phyloP scores from a whole-genome alignment of 2,888 invertebrate species.

The Molorchus minor region DNA sequence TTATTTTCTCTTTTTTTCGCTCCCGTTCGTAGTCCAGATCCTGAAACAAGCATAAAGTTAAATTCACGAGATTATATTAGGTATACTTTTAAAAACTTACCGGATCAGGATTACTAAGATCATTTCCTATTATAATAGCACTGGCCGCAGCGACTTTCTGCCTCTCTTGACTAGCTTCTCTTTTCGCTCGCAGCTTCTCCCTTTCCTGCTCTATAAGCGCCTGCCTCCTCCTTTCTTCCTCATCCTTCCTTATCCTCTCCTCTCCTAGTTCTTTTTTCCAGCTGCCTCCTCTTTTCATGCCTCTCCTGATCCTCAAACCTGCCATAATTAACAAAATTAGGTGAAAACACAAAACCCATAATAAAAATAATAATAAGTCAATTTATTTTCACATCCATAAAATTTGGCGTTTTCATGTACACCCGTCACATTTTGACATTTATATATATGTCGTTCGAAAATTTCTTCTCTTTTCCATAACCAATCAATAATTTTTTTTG shows the following conservation, averaged over 20 bases:
- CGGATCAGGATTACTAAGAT: conserved; percentile 73
- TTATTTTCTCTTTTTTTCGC: conserved; percentile 89
- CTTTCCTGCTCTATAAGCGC: conserved; percentile 59
- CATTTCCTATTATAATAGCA: conserved; percentile 71
- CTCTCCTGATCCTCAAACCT: conserved; percentile 47
- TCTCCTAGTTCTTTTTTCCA: conserved; percentile 65
- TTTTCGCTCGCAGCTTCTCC: conserved; percentile 59
- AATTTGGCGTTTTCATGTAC: no score
- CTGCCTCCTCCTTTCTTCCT: conserved; percentile 59
- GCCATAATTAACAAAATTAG: no score
- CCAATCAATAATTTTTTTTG: no score
- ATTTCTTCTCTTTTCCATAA: no score
- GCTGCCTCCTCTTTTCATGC: conserved; percentile 56
- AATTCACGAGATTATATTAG: neutral
- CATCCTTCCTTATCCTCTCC: conserved; percentile 62
- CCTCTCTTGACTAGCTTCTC: conserved; percentile 62
- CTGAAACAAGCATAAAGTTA: no score
- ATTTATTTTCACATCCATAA: no score
- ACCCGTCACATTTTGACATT: no score
- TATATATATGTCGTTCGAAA: no score
- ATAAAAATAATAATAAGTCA: no score
- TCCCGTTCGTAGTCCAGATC: conserved; percentile 90
- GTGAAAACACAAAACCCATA: no score
- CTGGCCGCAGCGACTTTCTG: conserved; percentile 62
- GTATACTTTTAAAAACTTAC: no score